Evolutionary conservation across 2,888 invertebrate species (phyloP), one percentile per base, ranked within the genome.

Genomic region (Dryobota labecula): DNA sequence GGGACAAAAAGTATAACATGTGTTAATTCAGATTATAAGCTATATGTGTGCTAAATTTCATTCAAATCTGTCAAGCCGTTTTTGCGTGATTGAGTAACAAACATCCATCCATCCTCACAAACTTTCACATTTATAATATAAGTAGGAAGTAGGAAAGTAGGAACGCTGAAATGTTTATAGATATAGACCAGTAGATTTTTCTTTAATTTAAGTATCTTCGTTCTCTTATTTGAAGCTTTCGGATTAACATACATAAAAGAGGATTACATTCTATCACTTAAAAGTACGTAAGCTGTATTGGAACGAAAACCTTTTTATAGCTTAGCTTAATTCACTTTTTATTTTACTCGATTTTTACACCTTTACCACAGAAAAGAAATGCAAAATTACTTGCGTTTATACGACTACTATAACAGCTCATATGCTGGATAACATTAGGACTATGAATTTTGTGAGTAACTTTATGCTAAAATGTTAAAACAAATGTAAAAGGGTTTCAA

Each of bases 401-500:
- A 75, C 61, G 30, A 51, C 33, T 27, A 66, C 45, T 54, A 11
- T 47, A 70, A 27, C 53, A 70, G 41, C 11, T 66, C 27, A 30
- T 54, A n/a, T 47, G 58, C 38, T 78, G 30, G 30, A 63, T 66
- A 72, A 61, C 38, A 56, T 69, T 51, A 64, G 27, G 18, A 51
- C 41, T 36, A 60, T 68, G 62, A 66, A 80, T 70, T 62, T 71
- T 53, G 65, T 58, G 38, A 45, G 65, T 43, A 57, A 61, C 33
- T 45, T 66, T 64, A 70, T 67, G 58, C 20, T 45, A 66, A 80
- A 77, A 80, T 71, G 30, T 27, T 58, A 70, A 79, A 80, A 82
- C 73, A 80, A 80, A 83, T 71, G 64, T 68, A 71, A 75, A 79
- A 82, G 63, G 62, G 53, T 71, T 73, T 53, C 58, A 76, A 68